These are phyloP conservation scores for Myotis myotis DNA, from an alignment of 2,797 vertebrate genomes.

Conservation along the genomic window DNA sequence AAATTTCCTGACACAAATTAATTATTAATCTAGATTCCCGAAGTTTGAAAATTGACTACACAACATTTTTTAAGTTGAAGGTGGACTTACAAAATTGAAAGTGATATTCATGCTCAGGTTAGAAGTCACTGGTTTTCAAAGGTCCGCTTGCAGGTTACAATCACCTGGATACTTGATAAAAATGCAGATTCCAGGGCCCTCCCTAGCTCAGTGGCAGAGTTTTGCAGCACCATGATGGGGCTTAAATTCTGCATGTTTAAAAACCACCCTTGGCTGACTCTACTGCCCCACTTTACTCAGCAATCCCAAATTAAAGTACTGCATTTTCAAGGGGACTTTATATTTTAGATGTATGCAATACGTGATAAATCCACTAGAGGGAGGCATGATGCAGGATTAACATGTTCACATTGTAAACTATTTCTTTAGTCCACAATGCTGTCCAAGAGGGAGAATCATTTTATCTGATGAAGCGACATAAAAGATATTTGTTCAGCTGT, in stretches of 20 bases:
- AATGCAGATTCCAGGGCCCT: background rate
- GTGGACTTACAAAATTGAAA: background rate
- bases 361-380: conserved; percentile 19
- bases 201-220: background rate
- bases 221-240: background rate
- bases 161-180: background rate
- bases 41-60: background rate
- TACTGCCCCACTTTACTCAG: background rate
- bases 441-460: background rate
- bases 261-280: background rate
- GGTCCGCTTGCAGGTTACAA: background rate
- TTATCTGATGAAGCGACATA: background rate
- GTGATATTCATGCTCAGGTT: background rate
- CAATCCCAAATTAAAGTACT: background rate
- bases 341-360: background rate
- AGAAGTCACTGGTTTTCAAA: background rate
- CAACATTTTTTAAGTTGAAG: background rate
- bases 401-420: background rate
- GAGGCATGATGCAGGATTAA: background rate
- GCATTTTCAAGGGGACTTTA: background rate
- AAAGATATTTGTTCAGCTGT: background rate
- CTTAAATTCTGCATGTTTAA: background rate
- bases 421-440: background rate
- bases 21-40: background rate
- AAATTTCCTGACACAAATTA: background rate